Percentiles rank a stretch among this genome's conserved stretches.
These are phyloP conservation scores for Drosophila bunnanda DNA, from an alignment of 2,888 invertebrate genomes.

Conservation along the genomic window DNA sequence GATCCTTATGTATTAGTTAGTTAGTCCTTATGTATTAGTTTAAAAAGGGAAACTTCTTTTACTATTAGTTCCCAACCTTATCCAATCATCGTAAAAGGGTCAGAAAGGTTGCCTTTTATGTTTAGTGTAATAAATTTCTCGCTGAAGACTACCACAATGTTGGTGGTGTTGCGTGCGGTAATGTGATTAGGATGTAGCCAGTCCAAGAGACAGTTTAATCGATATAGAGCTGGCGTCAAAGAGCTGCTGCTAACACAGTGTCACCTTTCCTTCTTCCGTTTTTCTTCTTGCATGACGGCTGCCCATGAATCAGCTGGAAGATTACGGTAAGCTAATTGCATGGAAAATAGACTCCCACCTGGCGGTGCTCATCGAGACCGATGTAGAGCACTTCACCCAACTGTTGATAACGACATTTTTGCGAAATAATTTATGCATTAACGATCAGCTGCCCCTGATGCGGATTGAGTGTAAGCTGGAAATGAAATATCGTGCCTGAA, in stretches of 20 bases:
- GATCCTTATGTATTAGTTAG: too few relatives aligned
- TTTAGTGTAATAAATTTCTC: background rate
- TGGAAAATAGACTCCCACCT: conserved; percentile 92
- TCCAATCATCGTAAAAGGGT: conserved; percentile 4
- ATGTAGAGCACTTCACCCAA: conserved; percentile 89
- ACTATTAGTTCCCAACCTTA: background rate
- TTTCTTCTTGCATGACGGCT: conserved; percentile 38
- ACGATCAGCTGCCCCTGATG: conserved; percentile 90
- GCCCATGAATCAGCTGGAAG: conserved; percentile 87
- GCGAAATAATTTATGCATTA: conserved; percentile 89
- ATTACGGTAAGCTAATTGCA: conserved; percentile 91
- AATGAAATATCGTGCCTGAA: conserved; percentile 15
- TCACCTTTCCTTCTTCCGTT: conserved; percentile 24
- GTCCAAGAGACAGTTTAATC: conserved; percentile 27
- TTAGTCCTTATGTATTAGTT: background rate
- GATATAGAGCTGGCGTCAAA: conserved; percentile 47
- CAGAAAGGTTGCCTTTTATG: background rate
- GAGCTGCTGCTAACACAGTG: conserved; percentile 9
- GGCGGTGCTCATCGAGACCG: conserved; percentile 91
- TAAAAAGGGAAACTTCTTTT: background rate
- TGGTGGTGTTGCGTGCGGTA: conserved; percentile 35
- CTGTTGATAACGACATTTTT: conserved; percentile 90
- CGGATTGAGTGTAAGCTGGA: conserved; percentile 90
- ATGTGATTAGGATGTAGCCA: conserved; percentile 35
- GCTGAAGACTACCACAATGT: conserved; percentile 1